Conservation (phyloP, 1,140 invertebrate species). For the Cheumatopsyche charites region DNA sequence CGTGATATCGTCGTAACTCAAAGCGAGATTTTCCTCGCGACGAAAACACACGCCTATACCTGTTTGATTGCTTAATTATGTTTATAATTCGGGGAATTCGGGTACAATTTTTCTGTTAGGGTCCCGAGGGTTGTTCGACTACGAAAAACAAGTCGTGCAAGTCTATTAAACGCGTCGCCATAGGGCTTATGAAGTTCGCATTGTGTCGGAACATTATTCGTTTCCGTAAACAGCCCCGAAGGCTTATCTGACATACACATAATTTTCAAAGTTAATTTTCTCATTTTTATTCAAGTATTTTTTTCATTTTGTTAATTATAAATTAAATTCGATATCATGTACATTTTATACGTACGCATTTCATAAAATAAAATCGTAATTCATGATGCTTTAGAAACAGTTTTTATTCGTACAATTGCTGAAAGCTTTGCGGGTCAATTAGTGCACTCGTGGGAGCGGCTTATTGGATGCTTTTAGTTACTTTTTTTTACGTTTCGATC, state of each 20-base stretch:
- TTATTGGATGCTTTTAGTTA: no score
- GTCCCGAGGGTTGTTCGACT: not conserved
- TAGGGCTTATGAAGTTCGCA: not conserved
- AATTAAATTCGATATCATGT: no score
- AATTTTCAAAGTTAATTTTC: no score
- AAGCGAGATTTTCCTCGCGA: not conserved
- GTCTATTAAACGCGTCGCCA: not conserved
- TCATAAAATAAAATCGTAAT: no score
- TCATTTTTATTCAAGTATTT: no score
- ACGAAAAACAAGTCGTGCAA: not conserved
- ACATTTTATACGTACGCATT: no score
- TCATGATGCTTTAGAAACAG: no score
- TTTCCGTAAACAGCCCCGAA: not conserved
- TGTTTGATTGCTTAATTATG: constrained; percentile 21
- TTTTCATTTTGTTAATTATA: no score
- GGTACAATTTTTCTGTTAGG: not conserved
- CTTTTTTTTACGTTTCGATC: no score
- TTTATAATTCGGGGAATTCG: not conserved
- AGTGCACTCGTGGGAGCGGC: no score
- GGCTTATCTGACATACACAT: not conserved
- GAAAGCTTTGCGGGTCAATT: no score
- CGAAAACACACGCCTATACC: constrained; percentile 1
- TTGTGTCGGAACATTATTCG: not conserved
- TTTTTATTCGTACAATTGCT: no score
- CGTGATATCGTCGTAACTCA: constrained; percentile 1